phyloP scores from a whole-genome alignment of 2,888 invertebrate species.

The Drosophila prostipennis region DNA sequence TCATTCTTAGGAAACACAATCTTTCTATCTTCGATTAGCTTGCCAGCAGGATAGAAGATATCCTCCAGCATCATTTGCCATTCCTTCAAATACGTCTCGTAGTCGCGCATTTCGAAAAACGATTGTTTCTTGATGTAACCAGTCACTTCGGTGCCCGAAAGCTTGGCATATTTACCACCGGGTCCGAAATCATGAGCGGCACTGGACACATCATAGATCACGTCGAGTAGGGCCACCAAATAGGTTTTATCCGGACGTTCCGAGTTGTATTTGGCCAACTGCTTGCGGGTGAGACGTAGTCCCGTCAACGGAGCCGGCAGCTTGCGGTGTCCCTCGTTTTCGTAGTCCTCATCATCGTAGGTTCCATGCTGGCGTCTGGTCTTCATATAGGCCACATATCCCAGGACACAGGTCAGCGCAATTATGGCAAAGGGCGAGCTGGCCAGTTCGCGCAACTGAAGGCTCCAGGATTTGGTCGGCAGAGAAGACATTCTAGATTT shows the following conservation, averaged over 20 bases:
- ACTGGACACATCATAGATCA: slow-evolving; percentile 56
- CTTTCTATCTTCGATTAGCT: not conserved
- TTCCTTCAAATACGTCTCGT: not conserved
- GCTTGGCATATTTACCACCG: slow-evolving; percentile 4
- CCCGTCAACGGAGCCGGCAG: slow-evolving; percentile 28
- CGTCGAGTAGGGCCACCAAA: slow-evolving; percentile 40
- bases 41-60: slow-evolving; percentile 45
- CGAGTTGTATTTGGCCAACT: slow-evolving; percentile 31
- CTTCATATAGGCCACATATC: slow-evolving; percentile 31
- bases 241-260: slow-evolving; percentile 11
- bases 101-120: not conserved
- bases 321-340: slow-evolving; percentile 10
- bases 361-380: slow-evolving; percentile 29
- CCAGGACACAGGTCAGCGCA: slow-evolving; percentile 24
- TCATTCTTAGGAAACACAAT: not conserved
- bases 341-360: slow-evolving; percentile 62
- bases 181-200: slow-evolving; percentile 55
- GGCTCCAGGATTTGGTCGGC: slow-evolving; percentile 20
- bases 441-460: slow-evolving; percentile 36
- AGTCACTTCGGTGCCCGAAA: slow-evolving; percentile 52
- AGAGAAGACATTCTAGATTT: slow-evolving; percentile 31
- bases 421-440: slow-evolving; percentile 45
- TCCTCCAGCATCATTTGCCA: slow-evolving; percentile 50
- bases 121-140: slow-evolving; percentile 19
- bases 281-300: slow-evolving; percentile 13